Evolutionary conservation across 2,113 vertebrate genomes (phyloP).

Genomic region (Athene noctua): DNA sequence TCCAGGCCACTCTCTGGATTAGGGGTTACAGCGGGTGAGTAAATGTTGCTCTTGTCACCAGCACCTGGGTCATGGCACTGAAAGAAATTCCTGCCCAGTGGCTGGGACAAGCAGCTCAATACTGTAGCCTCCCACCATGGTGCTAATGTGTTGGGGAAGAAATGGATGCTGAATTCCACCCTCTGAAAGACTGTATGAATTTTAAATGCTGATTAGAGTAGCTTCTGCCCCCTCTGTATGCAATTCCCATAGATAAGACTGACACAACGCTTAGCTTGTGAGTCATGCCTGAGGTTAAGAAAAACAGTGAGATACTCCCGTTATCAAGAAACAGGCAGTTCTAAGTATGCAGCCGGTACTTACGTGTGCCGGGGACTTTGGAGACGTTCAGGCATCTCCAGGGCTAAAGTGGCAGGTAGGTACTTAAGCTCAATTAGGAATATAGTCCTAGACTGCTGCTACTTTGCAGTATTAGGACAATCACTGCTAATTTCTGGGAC

Average conservation of each 20-base stretch:
- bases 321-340: background rate
- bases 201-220: background rate
- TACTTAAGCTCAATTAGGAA: conserved; percentile 16
- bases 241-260: background rate
- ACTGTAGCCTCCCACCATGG: background rate
- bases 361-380: background rate
- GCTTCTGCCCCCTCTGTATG: background rate
- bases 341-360: background rate
- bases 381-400: background rate
- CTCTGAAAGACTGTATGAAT: background rate
- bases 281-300: background rate
- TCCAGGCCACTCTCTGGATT: background rate
- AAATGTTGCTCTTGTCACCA: background rate
- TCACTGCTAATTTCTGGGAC: conserved; percentile 3
- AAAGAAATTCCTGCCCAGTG: background rate
- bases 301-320: background rate
- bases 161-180: background rate
- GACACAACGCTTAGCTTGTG: background rate
- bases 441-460: background rate
- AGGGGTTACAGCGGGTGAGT: rapidly evolving
- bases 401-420: background rate
- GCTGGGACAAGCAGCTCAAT: background rate
- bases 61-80: background rate
- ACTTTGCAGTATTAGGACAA: background rate
- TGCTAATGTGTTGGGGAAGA: background rate